Evolutionary conservation across 2,113 vertebrate genomes (phyloP), one percentile per base, ranked within the genome.

Genomic region (Chionodraco myersi): DNA sequence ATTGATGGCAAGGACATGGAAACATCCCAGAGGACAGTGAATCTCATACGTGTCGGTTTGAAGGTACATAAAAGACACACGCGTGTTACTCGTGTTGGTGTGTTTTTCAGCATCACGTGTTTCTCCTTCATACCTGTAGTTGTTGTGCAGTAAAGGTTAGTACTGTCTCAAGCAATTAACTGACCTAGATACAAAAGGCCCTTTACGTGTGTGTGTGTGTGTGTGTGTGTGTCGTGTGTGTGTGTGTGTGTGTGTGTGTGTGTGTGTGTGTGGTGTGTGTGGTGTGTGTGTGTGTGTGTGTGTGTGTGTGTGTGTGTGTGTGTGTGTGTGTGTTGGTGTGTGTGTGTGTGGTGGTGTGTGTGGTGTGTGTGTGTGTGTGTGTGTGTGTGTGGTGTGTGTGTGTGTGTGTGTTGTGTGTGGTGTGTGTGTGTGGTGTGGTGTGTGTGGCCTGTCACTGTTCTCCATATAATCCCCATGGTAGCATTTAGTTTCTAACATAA

Each of bases 401-500:
- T 36, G 62, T 21, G 54, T 45, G 54, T 36, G 48, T 9, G n/a
- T n/a, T n/a, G n/a, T n/a, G n/a, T n/a, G n/a, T 67, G 0, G 36
- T 54, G 71, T 75, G 61, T 23, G 71, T 36, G 62, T 18, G 54
- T 45, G 54, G 21, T 34, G 5, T n/a, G 23, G 36, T 52, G 72
- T 71, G 59, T 54, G 71, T 0, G 36, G 72, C 75, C 18, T 79
- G 71, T 53, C 53, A 48, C 65, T 78, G 83, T 83, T 83, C 59
- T 82, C 54, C 77, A 61, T 72, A 75, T 87, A 90, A 91, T 91
- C 87, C 83, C 67, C 63, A 59, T 68, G 69, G 84, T 87, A 73
- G 70, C 72, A 57, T 91, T 86, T 79, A 75, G 72, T 90, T 93
- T 87, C 62, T 34, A 83, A 78, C 86, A 72, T 18, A 88, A 92